These are phyloP conservation scores for Macrostomum lignano DNA, from an alignment of 1,140 invertebrate genomes.

Conservation along the genomic window DNA sequence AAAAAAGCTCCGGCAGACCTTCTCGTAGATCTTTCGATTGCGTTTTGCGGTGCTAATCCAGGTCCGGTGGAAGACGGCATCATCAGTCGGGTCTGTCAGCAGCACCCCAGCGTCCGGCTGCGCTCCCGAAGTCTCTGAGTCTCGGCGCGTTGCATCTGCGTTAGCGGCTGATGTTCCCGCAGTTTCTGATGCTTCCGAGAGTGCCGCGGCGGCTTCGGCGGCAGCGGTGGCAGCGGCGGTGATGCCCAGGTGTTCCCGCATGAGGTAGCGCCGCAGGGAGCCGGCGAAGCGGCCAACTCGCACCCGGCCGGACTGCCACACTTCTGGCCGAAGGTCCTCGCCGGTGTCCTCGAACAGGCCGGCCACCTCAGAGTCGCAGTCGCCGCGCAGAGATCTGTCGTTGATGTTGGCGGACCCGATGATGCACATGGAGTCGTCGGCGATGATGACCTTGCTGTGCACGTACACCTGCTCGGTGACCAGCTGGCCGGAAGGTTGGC, in stretches of 20 bases:
- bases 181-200: no score
- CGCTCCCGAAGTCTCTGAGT: no score
- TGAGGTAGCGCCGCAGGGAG: neutral
- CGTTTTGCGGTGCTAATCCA: no score
- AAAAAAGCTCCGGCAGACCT: no score
- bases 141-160: no score
- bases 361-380: constrained; percentile 76
- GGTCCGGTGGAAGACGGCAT: no score
- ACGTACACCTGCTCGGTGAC: constrained; percentile 77
- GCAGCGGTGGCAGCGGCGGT: no score
- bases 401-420: constrained; percentile 94
- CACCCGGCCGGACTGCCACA: neutral
- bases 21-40: no score
- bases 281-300: neutral
- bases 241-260: constrained; percentile 7
- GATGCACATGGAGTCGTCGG: constrained; percentile 40
- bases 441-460: constrained; percentile 79
- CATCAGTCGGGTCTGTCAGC: no score
- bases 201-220: no score
- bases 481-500: neutral
- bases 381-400: constrained; percentile 59
- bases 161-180: no score
- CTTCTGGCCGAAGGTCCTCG: constrained; percentile 19
- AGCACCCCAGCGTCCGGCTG: no score
- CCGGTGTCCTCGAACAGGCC: constrained; percentile 50